phyloP scores from a whole-genome alignment of 2,113 vertebrate species.

The Equus przewalskii region DNA sequence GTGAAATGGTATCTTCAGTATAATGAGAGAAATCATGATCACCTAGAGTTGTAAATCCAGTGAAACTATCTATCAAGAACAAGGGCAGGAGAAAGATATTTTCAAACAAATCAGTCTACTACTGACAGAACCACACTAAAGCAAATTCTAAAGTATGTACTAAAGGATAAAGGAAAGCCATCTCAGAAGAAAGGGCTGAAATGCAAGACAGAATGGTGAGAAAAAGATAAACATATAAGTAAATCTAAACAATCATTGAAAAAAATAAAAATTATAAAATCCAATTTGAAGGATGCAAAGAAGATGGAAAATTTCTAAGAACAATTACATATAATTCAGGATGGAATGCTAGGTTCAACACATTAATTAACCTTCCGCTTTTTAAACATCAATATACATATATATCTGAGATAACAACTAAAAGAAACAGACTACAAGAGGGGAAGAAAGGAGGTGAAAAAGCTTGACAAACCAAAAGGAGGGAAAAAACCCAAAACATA shows the following conservation, averaged over 20 bases:
- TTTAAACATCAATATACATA: neutral
- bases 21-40: neutral
- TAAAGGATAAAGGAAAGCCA: neutral
- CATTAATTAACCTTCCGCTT: neutral
- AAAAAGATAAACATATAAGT: slow-evolving; percentile 4
- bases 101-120: neutral
- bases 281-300: neutral
- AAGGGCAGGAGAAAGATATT: neutral
- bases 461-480: neutral
- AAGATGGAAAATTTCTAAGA: neutral
- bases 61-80: neutral
- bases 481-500: neutral
- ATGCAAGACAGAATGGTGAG: neutral
- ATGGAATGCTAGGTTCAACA: neutral
- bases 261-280: neutral
- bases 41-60: neutral
- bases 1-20: neutral
- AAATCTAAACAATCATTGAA: neutral
- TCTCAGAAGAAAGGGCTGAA: neutral
- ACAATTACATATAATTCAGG: neutral
- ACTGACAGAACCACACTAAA: neutral
- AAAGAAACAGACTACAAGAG: neutral
- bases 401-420: neutral
- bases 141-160: neutral
- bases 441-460: neutral